phyloP scores from a whole-genome alignment of 2,888 invertebrate genomes.

The Bombylius discolor region DNA sequence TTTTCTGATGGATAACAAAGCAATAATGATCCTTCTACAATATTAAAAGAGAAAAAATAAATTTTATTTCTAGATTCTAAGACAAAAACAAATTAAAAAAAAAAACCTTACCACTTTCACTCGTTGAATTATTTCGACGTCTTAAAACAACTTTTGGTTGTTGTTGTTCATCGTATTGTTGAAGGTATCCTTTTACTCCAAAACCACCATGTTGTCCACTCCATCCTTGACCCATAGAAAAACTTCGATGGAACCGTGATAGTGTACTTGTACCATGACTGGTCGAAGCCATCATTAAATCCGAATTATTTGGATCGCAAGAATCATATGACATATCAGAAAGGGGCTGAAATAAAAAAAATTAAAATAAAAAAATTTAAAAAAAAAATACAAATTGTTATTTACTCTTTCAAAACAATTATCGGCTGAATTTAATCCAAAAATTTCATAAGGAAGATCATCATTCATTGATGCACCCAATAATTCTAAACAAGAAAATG shows the following conservation, averaged over 20 bases:
- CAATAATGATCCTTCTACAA: slow-evolving; percentile 36
- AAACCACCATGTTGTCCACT: slow-evolving; percentile 1
- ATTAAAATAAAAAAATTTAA: not conserved
- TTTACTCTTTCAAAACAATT: slow-evolving; percentile 33
- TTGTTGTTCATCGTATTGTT: slow-evolving; percentile 9
- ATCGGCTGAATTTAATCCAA: slow-evolving; percentile 29
- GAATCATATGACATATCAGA: slow-evolving; percentile 37
- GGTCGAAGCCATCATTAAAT: slow-evolving; percentile 25
- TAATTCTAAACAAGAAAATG: slow-evolving; percentile 34
- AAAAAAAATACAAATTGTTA: not conserved
- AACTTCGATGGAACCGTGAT: slow-evolving; percentile 61
- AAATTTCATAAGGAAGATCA: slow-evolving; percentile 35
- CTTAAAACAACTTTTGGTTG: slow-evolving; percentile 39
- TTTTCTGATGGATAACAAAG: slow-evolving; percentile 83
- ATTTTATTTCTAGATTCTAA: not conserved
- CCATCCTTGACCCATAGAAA: slow-evolving; percentile 67
- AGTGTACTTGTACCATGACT: slow-evolving; percentile 21
- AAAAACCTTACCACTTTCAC: slow-evolving; percentile 36
- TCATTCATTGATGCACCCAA: slow-evolving; percentile 30
- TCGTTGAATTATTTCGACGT: slow-evolving; percentile 56
- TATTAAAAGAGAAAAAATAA: not conserved
- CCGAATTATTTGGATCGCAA: slow-evolving; percentile 32
- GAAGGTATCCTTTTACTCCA: slow-evolving; percentile 3
- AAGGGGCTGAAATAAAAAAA: slow-evolving; percentile 23
- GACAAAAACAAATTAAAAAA: not conserved